A percentile compares a stretch with the other conserved stretches of the same genome.
phyloP scores from a whole-genome alignment of 2,888 invertebrate genomes.

The Agrotis ipsilon region DNA sequence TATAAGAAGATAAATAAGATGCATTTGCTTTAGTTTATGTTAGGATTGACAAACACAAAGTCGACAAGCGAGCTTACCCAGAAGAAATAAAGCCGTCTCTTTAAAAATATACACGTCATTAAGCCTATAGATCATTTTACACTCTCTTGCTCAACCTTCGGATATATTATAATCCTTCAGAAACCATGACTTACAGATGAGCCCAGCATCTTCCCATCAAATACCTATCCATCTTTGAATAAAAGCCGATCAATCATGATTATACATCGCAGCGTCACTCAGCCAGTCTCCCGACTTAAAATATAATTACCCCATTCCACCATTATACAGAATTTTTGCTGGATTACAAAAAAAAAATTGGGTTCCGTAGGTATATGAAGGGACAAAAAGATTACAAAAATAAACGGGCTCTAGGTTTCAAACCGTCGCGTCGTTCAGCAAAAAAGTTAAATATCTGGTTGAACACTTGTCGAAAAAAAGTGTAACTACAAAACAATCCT shows the following conservation, averaged over 20 bases:
- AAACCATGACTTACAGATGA: slow-evolving; percentile 23
- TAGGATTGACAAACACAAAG: no score
- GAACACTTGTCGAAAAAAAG: no score
- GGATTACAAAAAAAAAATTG: slow-evolving; percentile 8
- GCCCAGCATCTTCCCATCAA: slow-evolving; percentile 16
- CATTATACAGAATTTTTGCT: slow-evolving; percentile 26
- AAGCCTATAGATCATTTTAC: background rate
- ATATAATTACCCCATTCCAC: slow-evolving; percentile 38
- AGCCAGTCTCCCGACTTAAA: slow-evolving; percentile 11
- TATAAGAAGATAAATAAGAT: no score
- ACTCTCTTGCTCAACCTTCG: background rate
- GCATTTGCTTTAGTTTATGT: no score
- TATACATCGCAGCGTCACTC: slow-evolving; percentile 13
- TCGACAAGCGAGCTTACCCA: no score
- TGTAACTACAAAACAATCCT: no score
- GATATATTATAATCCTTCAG: slow-evolving; percentile 9
- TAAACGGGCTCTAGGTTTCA: no score
- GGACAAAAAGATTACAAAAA: no score
- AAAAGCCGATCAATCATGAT: slow-evolving; percentile 52
- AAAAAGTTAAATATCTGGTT: no score
- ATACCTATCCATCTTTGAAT: slow-evolving; percentile 39
- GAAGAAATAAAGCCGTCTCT: background rate
- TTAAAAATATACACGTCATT: background rate
- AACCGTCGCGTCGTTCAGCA: no score
- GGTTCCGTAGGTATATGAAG: background rate